Evolutionary conservation across 2,113 vertebrate species (phyloP).

Genomic region (Proteles cristata): DNA sequence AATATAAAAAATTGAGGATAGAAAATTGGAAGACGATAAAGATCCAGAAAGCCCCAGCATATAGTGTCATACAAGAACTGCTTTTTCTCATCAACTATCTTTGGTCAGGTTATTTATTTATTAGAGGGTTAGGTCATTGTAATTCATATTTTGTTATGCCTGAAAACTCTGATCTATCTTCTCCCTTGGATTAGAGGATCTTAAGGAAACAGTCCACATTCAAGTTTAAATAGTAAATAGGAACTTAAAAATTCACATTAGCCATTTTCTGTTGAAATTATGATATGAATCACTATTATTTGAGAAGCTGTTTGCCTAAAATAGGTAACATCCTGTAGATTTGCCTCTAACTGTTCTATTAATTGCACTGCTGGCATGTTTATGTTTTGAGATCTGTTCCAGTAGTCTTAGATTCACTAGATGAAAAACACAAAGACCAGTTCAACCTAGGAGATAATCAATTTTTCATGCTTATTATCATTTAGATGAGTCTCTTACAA

Average conservation of each 20-base stretch:
- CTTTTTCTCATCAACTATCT: conserved; percentile 45
- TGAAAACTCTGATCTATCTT: conserved; percentile 4
- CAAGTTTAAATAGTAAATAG: conserved; percentile 58
- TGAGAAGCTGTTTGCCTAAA: conserved; percentile 25
- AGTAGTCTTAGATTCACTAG: conserved; percentile 28
- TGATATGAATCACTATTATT: conserved; percentile 49
- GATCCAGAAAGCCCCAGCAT: background rate
- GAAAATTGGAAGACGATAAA: background rate
- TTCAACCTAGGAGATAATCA: conserved; percentile 73
- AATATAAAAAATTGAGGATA: conserved; percentile 45
- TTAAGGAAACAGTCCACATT: background rate
- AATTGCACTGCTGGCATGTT: conserved; percentile 67
- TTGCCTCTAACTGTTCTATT: conserved; percentile 54
- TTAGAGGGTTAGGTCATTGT: background rate
- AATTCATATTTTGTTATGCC: conserved; percentile 28
- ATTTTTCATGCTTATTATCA: conserved; percentile 82
- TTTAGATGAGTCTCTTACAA: conserved; percentile 77
- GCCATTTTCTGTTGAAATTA: conserved; percentile 26
- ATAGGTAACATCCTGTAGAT: conserved; percentile 40
- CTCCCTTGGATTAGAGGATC: background rate
- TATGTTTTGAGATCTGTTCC: conserved; percentile 59
- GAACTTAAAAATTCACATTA: conserved; percentile 46
- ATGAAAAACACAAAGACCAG: conserved; percentile 71
- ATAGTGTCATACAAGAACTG: background rate
- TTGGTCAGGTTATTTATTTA: conserved; percentile 8